Percentiles rank a stretch among this genome's conserved stretches.
These are phyloP conservation scores for Machaerirhynchus nigripectus DNA, from an alignment of 2,113 vertebrate genomes.

Conservation along the genomic window DNA sequence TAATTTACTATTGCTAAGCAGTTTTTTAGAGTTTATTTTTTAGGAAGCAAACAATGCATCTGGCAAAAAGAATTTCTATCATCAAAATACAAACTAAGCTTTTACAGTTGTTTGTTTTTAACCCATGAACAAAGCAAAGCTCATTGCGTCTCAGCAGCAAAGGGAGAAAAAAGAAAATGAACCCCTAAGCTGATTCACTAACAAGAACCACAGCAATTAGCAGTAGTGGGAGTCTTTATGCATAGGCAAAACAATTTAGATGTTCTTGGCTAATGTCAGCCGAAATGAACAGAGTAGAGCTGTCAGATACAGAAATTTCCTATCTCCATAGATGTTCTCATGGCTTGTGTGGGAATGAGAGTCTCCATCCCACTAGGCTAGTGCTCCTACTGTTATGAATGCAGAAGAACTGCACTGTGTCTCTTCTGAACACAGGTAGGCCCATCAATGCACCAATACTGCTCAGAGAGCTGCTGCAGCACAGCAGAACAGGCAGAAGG, in stretches of 20 bases:
- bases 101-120: not conserved
- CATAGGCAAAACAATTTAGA: not conserved
- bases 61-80: not conserved
- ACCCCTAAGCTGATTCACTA: not conserved
- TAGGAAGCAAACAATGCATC: not conserved
- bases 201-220: not conserved
- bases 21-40: not conserved
- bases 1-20: not conserved
- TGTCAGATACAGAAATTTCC: not conserved
- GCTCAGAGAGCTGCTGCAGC: not conserved
- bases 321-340: not conserved
- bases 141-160: not conserved
- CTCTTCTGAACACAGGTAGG: not conserved
- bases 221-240: not conserved
- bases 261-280: not conserved
- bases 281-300: not conserved
- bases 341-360: not conserved
- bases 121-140: not conserved
- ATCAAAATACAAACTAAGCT: not conserved
- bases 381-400: not conserved
- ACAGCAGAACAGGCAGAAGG: not conserved
- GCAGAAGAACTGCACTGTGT: not conserved
- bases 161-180: not conserved
- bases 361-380: not conserved
- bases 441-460: accelerated